phyloP scores from a whole-genome alignment of 2,888 invertebrate species.

The Drymonia ruficornis region DNA sequence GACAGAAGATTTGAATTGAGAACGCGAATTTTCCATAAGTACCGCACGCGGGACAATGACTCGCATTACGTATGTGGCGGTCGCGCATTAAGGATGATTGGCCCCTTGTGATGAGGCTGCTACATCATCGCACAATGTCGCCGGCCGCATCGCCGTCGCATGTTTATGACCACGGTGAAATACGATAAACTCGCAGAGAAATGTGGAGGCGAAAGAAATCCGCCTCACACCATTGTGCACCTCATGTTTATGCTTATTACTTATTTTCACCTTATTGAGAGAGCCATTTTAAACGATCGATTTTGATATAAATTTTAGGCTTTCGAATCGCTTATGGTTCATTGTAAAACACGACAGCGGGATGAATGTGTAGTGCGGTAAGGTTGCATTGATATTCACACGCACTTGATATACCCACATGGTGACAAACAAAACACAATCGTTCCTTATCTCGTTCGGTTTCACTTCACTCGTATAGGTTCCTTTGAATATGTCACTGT shows the following conservation, averaged over 20 bases:
- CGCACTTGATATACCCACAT: slow-evolving; percentile 30
- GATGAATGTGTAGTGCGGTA: slow-evolving; percentile 22
- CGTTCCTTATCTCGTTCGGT: slow-evolving; percentile 24
- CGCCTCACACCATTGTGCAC: slow-evolving; percentile 71
- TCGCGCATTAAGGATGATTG: slow-evolving; percentile 84
- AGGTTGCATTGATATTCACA: slow-evolving; percentile 41
- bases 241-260: slow-evolving; percentile 81
- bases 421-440: slow-evolving; percentile 28
- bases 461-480: slow-evolving; percentile 36
- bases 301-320: slow-evolving; percentile 58
- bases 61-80: slow-evolving; percentile 84
- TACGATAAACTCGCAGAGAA: slow-evolving; percentile 78
- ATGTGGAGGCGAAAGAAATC: slow-evolving; percentile 80
- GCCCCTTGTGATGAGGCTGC: slow-evolving; percentile 83
- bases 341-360: slow-evolving; percentile 41
- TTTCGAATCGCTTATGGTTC: slow-evolving; percentile 46
- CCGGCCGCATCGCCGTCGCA: slow-evolving; percentile 70
- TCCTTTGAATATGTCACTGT: slow-evolving; percentile 41
- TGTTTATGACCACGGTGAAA: slow-evolving; percentile 78
- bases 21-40: slow-evolving; percentile 85
- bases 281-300: slow-evolving; percentile 62
- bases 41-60: slow-evolving; percentile 84
- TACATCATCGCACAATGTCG: slow-evolving; percentile 83
- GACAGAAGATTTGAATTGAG: slow-evolving; percentile 84
- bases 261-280: slow-evolving; percentile 78